Evolutionary conservation across 2,797 vertebrate genomes (phyloP), one percentile per base, ranked within the genome.

Genomic region (Balearica regulorum): DNA sequence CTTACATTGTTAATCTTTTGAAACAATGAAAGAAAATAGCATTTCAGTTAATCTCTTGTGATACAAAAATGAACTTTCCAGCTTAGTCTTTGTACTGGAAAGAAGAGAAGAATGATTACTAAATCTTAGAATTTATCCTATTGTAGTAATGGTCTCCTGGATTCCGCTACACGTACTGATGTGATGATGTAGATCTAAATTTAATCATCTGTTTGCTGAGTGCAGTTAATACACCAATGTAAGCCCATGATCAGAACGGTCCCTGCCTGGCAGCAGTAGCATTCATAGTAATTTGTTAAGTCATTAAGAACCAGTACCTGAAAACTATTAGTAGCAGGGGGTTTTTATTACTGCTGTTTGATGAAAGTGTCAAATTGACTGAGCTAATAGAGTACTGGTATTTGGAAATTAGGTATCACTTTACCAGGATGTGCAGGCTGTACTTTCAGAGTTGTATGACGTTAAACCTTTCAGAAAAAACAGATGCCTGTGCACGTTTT

Each of bases 1-100:
- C 58, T 95, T 93, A 76, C 19, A 78, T 66, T 29, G 58, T 93
- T 97, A 96, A 95, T 96, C 88, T 94, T 95, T 75, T 87, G 93
- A 82, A 97, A 80, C 83, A 84, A 76, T 89, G 82, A 26, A 94
- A 61, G 77, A 94, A 96, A 92, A 39, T 65, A 93, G 80, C 62
- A 16, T 70, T 61, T 68, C 57, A 90, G 83, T 90, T 96, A 83
- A 94, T 95, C 76, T 95, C 90, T 72, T 80, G 16, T 13, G 39
- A 78, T 90, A 94, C 51, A 77, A 39, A 94, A 96, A 76, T 77
- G 79, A 97, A 96, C 84, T 86, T 94, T 89, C 90, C 60, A 46
- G 60, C 33, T 90, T 96, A 82, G 60, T 70, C 72, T 95, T 96
- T 33, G 17, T 75, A 53, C 24, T 58, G 83, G 72, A 62, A 79